Evolutionary conservation across 1,140 invertebrate species (phyloP).

Genomic region (Nomia melanderi): DNA sequence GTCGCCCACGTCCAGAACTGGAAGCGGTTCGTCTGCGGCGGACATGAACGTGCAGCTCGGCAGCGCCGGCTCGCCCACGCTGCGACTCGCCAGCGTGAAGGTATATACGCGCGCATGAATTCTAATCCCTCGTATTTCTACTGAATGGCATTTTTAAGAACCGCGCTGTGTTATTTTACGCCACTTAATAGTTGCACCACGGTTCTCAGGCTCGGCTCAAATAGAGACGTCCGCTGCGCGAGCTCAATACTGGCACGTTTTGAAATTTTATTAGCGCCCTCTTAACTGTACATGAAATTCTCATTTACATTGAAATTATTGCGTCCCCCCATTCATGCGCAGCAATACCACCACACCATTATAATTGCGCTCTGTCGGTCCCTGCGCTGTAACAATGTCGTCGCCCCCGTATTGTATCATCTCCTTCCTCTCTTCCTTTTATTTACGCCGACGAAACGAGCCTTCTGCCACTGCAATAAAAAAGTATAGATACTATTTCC

Average conservation of each 20-base stretch:
- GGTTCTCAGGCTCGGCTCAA: neutral
- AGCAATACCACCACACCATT: too few species aligned
- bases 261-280: neutral
- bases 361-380: too few species aligned
- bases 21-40: conserved; percentile 75
- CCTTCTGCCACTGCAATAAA: too few species aligned
- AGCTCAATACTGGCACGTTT: neutral
- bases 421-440: too few species aligned
- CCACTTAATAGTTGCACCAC: conserved; percentile 1
- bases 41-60: conserved; percentile 82
- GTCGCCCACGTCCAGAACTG: conserved; percentile 72
- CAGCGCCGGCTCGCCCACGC: conserved; percentile 78
- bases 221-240: neutral
- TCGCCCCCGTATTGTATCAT: too few species aligned
- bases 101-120: conserved; percentile 64
- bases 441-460: too few species aligned
- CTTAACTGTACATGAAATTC: neutral
- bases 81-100: conserved; percentile 80
- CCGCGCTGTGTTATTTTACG: conserved; percentile 17
- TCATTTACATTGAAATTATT: too few species aligned
- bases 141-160: conserved; percentile 7
- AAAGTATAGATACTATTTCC: too few species aligned
- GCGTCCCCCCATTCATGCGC: too few species aligned
- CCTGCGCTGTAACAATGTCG: too few species aligned
- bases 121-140: neutral